A percentile compares a stretch with the other conserved stretches of the same genome.
Conservation (phyloP, 2,888 invertebrate species). For the Bombyx huttoni region DNA sequence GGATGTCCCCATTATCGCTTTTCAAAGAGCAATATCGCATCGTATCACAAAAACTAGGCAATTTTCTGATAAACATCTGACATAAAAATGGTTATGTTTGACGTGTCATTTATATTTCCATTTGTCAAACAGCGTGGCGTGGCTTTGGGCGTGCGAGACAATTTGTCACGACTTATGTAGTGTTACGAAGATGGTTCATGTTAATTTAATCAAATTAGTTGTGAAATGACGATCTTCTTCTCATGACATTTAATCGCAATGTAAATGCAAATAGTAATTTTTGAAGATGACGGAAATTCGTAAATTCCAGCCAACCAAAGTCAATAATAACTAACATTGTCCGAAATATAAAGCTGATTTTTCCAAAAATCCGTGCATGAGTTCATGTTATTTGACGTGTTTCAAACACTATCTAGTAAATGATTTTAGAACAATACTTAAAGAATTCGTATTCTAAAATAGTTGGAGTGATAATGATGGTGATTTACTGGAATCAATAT, state of each 20-base stretch:
- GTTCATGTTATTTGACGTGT: too few species aligned
- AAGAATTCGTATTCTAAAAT: too few species aligned
- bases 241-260: not conserved
- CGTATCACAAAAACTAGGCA: constrained; percentile 52
- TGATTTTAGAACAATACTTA: too few species aligned
- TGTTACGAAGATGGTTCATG: not conserved
- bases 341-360: too few species aligned
- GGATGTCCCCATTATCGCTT: not conserved
- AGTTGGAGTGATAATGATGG: too few species aligned
- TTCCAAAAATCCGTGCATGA: too few species aligned
- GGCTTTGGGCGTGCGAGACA: constrained; percentile 9
- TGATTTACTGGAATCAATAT: too few species aligned
- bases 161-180: constrained; percentile 5
- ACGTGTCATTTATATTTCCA: constrained; percentile 63
- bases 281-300: too few species aligned
- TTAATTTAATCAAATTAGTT: not conserved
- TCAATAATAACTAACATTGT: too few species aligned
- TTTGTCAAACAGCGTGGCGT: constrained; percentile 39
- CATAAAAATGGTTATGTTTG: constrained; percentile 58
- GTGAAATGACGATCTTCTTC: not conserved
- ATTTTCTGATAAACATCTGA: constrained; percentile 66
- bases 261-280: not conserved
- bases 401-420: too few species aligned
- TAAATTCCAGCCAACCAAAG: too few species aligned
- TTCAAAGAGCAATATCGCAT: constrained; percentile 33